Evolutionary conservation across 2,113 vertebrate genomes (phyloP).

Genomic region (Carollia perspicillata): DNA sequence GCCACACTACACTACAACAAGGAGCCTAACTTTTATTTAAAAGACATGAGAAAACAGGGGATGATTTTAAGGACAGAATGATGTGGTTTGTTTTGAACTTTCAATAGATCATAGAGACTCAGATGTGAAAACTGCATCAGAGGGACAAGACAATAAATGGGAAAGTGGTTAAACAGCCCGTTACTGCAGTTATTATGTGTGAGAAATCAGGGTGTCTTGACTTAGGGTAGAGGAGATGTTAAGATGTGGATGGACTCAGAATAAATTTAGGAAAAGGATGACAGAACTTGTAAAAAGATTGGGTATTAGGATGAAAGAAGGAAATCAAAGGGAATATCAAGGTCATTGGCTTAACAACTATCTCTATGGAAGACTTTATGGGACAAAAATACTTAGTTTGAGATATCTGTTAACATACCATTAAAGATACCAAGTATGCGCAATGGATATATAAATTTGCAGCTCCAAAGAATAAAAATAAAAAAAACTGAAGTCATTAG

Average conservation of each 20-base stretch:
- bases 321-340: neutral
- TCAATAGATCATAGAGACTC: neutral
- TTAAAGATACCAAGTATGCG: neutral
- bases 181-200: neutral
- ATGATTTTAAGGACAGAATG: neutral
- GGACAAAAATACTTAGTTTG: neutral
- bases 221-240: neutral
- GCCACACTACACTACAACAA: neutral
- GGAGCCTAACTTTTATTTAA: neutral
- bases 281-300: neutral
- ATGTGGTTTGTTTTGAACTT: neutral
- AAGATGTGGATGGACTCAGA: neutral
- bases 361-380: neutral
- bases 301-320: neutral
- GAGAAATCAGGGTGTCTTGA: neutral
- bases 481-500: neutral
- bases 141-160: neutral
- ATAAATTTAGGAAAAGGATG: neutral
- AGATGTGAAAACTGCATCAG: neutral
- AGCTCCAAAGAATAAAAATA: neutral
- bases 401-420: neutral
- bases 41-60: neutral
- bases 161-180: neutral
- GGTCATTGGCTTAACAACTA: neutral
- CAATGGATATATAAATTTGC: neutral